A percentile compares a stretch with the other conserved stretches of the same genome.
Evolutionary conservation across 2,797 vertebrate genomes (phyloP).

Genomic region (Buceros bicornis): DNA sequence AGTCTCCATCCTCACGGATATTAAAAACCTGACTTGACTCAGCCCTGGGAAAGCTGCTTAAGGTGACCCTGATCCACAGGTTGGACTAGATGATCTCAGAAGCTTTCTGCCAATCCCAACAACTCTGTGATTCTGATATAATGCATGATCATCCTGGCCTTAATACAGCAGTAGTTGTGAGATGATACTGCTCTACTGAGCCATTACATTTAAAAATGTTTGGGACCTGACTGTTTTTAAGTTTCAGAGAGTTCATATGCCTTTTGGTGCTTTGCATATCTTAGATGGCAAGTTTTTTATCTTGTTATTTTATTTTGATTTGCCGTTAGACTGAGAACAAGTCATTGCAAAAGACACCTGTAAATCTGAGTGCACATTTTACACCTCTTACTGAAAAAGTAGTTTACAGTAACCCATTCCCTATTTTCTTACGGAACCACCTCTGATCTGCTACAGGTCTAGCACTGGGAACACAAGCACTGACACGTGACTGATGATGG

Average conservation of each 20-base stretch:
- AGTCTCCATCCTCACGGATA: neutral
- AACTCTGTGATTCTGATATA: neutral
- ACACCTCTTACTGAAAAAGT: neutral
- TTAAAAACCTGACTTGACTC: neutral
- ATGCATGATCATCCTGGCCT: neutral
- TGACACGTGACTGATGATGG: rapidly evolving
- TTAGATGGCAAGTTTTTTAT: neutral
- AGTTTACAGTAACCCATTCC: neutral
- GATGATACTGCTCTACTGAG: neutral
- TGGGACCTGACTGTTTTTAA: neutral
- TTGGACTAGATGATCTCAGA: neutral
- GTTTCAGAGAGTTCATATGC: neutral
- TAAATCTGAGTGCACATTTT: neutral
- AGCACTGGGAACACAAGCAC: neutral
- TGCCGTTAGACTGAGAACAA: neutral
- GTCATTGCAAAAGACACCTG: neutral
- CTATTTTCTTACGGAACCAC: neutral
- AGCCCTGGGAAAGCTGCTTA: rapidly evolving
- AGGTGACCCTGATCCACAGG: neutral
- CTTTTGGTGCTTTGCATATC: neutral
- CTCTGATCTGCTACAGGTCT: neutral
- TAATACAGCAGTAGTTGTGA: neutral
- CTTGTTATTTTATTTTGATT: neutral
- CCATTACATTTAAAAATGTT: neutral
- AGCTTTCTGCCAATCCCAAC: neutral